Evolutionary conservation across 1,140 invertebrate genomes (phyloP), one percentile per base, ranked within the genome.

Genomic region (Varroa destructor): DNA sequence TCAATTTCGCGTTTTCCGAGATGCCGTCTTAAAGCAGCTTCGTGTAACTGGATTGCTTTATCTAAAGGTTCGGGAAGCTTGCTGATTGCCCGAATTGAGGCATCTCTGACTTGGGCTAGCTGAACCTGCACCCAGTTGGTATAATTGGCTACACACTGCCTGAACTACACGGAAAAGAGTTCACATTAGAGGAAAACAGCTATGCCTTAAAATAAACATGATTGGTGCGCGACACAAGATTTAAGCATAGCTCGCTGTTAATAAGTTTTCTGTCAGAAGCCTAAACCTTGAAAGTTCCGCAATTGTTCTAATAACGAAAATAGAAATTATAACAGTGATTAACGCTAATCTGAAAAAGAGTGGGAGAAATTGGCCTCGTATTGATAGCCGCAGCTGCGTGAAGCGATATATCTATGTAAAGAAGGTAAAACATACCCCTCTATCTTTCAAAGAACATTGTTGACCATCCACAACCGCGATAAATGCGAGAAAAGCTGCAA

Each of bases 61-160:
- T 67, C 61, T 37, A 3, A 12, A 46, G 61, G 61, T 40, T 67
- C 61, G 61, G 61, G 61, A 1, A 67, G 40, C 8, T 40, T 46
- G 37, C 46, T 67, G 61, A 67, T 67, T 1, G 40, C 40, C 40
- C 61, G 61, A 40, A 67, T 46, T 46, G 61, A 43, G 3, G 40
- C 2, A 12, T 67, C 61, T 37, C 40, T 67, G 40, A 46, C 40
- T 67, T 67, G 61, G 36, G 61, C 61, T 14, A 67, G 37, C 46
- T 67, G 61, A 37, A 67, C 61, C 46, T 67, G 61, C 14, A 67
- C 37, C 61, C 61, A 67, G 61, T 67, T 67, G 14, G 61, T 67
- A 37, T 67, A 67, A 8, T 67, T 67, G 37, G 40, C 46, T 3
- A 67, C 37, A 46, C 61, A 67, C 8, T 67, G 61, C 8, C 40